phyloP scores from a whole-genome alignment of 2,888 invertebrate genomes.

The Elegia similella region DNA sequence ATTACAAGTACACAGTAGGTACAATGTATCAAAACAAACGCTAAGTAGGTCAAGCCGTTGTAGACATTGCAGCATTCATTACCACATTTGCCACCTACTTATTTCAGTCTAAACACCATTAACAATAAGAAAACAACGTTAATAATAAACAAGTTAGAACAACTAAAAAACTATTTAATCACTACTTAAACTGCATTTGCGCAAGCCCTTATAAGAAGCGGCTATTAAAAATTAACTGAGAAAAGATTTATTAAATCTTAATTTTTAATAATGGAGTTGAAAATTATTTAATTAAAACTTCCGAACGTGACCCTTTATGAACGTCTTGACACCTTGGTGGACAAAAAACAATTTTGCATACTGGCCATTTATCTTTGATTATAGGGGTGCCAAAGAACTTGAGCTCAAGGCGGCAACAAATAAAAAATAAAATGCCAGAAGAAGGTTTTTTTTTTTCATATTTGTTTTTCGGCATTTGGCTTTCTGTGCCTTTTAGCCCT shows the following conservation, averaged over 20 bases:
- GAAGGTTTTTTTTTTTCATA: background rate
- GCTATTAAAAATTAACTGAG: constrained; percentile 53
- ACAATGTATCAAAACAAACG: constrained; percentile 58
- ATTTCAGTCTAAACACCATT: constrained; percentile 2
- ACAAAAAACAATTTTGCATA: constrained; percentile 53
- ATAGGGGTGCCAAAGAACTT: constrained; percentile 10
- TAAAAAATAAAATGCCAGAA: background rate
- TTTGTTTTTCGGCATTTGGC: too few relatives aligned
- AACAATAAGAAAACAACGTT: constrained; percentile 14
- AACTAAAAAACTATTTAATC: constrained; percentile 54
- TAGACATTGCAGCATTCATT: constrained; percentile 20
- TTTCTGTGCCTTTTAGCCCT: too few relatives aligned
- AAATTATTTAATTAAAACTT: constrained; percentile 51
- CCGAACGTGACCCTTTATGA: constrained; percentile 52
- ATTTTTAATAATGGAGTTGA: constrained; percentile 66
- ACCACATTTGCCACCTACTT: constrained; percentile 7
- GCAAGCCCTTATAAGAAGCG: constrained; percentile 38
- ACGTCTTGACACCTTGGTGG: constrained; percentile 58
- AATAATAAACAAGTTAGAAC: too few relatives aligned
- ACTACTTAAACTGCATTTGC: constrained; percentile 47
- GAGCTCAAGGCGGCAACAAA: background rate
- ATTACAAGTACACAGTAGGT: constrained; percentile 36
- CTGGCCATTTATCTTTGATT: constrained; percentile 23
- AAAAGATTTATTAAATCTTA: constrained; percentile 47
- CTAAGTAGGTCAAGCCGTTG: constrained; percentile 51